A percentile compares a stretch with the other conserved stretches of the same genome.
Conservation (phyloP, 2,888 invertebrate genomes). For the Drosophila demipolita region DNA sequence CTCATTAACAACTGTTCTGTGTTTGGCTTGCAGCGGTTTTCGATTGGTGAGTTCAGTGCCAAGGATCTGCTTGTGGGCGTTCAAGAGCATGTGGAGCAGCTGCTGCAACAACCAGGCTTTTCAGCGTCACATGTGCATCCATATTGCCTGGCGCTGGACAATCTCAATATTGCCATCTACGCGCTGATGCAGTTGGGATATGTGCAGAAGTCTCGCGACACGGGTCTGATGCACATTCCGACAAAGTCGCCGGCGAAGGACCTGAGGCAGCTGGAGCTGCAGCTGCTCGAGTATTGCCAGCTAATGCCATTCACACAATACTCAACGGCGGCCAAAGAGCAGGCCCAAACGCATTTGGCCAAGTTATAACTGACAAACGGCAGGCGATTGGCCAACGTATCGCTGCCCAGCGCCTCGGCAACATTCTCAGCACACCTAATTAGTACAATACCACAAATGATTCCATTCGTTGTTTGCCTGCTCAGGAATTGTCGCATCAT, state of each 20-base stretch:
- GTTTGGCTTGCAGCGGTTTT: conserved; percentile 58
- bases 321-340: conserved; percentile 71
- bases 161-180: conserved; percentile 86
- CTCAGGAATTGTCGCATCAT: conserved; percentile 79
- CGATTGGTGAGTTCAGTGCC: conserved; percentile 84
- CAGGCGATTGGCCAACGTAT: conserved; percentile 41
- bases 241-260: conserved; percentile 50
- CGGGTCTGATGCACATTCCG: conserved; percentile 65
- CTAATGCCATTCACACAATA: conserved; percentile 83
- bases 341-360: conserved; percentile 73
- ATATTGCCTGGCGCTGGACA: conserved; percentile 90
- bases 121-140: conserved; percentile 86
- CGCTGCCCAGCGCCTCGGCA: conserved; percentile 26
- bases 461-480: conserved; percentile 55
- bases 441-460: conserved; percentile 66
- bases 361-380: conserved; percentile 83
- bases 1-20: not conserved
- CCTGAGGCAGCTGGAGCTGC: conserved; percentile 68
- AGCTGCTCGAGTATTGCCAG: conserved; percentile 81
- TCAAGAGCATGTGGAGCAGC: conserved; percentile 87
- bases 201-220: conserved; percentile 72
- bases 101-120: conserved; percentile 80
- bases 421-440: conserved; percentile 29
- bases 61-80: conserved; percentile 86
- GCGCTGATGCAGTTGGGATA: conserved; percentile 85